Evolutionary conservation across 2,113 vertebrate genomes (phyloP), one percentile per base, ranked within the genome.

Genomic region (Eclectus roratus): DNA sequence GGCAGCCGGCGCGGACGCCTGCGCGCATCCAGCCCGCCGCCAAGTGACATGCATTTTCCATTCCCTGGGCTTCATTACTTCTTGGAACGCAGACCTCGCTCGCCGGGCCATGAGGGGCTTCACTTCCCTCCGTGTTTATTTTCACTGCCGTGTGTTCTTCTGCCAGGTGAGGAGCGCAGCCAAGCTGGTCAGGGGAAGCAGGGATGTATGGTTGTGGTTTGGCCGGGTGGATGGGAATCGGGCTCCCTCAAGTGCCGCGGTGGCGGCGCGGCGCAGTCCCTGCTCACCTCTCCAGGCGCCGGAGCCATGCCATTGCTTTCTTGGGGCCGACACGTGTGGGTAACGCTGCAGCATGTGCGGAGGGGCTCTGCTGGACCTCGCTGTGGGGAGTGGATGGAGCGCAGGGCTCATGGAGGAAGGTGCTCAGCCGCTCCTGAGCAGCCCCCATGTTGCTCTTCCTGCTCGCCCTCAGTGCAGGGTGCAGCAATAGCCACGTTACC

Each of bases 91-190:
- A 16, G 65, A 47, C 37, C 71, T 46, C 1, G 24, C 64, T 70
- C 2, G 81, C 89, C 1, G 87, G 77, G 74, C 86, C 16, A 7
- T 7, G n/a, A 88, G 95, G 95, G 89, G 92, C 85, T 95, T 80
- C 46, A 23, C 72, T 50, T 68, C 58, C 63, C 79, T 10, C 43
- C 17, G 60, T 24, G 50, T 58, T 86, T 73, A 35, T 64, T 50
- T 35, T 69, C 31, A 3, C 85, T 64, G 93, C 81, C 47, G 24
- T 88, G 91, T 93, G 94, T 78, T 96, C 91, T 89, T n/a, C 23
- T 94, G 96, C 95, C 95, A 89, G 95, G 93, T 93, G 86, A 92
- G 94, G 70, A 95, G 91, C 1, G 20, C 68, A 76, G 94, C 91
- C 94, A 96, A 86, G 91, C 93, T 55, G 94, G 88, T 24, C 44